Conservation (phyloP, 2,888 invertebrate genomes). For the Ctenicera cuprea region DNA sequence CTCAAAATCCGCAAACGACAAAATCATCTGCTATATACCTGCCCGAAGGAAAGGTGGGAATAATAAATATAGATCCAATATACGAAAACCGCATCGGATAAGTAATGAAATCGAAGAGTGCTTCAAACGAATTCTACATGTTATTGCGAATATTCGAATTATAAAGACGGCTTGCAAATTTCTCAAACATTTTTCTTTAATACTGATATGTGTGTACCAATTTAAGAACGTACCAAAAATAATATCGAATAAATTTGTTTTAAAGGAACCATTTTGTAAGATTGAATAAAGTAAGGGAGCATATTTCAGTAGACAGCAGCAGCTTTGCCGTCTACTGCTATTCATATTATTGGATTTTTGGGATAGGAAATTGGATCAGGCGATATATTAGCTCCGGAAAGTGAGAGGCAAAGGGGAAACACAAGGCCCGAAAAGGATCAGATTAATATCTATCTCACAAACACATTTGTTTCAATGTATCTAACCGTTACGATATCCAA, state of each 20-base stretch:
- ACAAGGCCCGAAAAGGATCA: constrained; percentile 58
- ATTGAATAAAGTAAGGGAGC: constrained; percentile 50
- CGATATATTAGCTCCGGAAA: constrained; percentile 55
- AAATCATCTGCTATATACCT: constrained; percentile 21
- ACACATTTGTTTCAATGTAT: constrained; percentile 66
- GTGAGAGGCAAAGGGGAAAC: constrained; percentile 49
- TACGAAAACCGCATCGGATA: constrained; percentile 30
- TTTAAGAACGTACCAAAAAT: constrained; percentile 27
- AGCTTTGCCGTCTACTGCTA: constrained; percentile 53
- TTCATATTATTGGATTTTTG: constrained; percentile 58
- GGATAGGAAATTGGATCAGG: constrained; percentile 60
- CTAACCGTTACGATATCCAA: constrained; percentile 54
- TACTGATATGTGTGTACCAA: background rate
- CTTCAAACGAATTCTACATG: constrained; percentile 26
- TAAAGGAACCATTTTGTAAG: constrained; percentile 50
- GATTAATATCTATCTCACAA: constrained; percentile 66
- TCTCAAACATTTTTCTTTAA: background rate
- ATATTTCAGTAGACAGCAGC: constrained; percentile 52
- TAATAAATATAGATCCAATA: constrained; percentile 40
- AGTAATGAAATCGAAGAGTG: constrained; percentile 38
- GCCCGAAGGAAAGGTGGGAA: constrained; percentile 22
- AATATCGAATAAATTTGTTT: constrained; percentile 50
- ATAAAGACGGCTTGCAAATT: background rate
- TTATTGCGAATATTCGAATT: constrained; percentile 19
- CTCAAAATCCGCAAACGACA: constrained; percentile 9